Conservation (phyloP, 2,888 invertebrate genomes). For the Apodemia mormo region DNA sequence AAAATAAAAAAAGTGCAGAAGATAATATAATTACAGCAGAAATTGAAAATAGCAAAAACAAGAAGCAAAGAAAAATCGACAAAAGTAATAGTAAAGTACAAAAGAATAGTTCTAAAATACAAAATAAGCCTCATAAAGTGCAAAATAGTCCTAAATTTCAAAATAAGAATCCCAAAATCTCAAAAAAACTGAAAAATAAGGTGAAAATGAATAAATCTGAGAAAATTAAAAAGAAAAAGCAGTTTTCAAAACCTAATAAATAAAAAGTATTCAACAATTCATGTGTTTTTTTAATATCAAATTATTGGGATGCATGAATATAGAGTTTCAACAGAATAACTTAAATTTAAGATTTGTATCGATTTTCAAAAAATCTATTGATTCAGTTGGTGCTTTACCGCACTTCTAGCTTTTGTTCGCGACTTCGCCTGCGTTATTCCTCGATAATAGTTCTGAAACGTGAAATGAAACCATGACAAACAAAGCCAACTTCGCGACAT, state of each 20-base stretch:
- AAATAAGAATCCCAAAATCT: constrained; percentile 30
- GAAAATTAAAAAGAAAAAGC: constrained; percentile 35
- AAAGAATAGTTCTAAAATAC: constrained; percentile 33
- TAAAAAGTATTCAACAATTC: neutral
- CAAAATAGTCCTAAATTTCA: constrained; percentile 33
- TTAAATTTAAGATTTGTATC: too few species aligned
- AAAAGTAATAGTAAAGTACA: constrained; percentile 39
- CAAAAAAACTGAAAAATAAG: constrained; percentile 38
- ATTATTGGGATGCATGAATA: too few species aligned
- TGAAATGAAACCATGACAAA: too few species aligned
- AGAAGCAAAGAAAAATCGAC: constrained; percentile 57
- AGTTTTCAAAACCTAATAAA: constrained; percentile 33
- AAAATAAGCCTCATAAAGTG: constrained; percentile 48
- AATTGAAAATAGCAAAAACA: constrained; percentile 52
- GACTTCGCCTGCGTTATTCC: too few species aligned
- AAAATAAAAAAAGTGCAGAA: neutral
- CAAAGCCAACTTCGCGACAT: too few species aligned
- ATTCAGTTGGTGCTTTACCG: too few species aligned
- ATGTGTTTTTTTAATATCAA: too few species aligned
- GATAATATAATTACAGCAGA: constrained; percentile 43
- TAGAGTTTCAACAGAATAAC: too few species aligned
- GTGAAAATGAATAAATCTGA: constrained; percentile 24
- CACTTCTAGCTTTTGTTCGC: too few species aligned
- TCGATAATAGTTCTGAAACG: too few species aligned
- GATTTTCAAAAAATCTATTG: too few species aligned